Base-by-base conservation (phyloP, 2,113 vertebrate genomes). In the Ramphastos sulfuratus region DNA sequence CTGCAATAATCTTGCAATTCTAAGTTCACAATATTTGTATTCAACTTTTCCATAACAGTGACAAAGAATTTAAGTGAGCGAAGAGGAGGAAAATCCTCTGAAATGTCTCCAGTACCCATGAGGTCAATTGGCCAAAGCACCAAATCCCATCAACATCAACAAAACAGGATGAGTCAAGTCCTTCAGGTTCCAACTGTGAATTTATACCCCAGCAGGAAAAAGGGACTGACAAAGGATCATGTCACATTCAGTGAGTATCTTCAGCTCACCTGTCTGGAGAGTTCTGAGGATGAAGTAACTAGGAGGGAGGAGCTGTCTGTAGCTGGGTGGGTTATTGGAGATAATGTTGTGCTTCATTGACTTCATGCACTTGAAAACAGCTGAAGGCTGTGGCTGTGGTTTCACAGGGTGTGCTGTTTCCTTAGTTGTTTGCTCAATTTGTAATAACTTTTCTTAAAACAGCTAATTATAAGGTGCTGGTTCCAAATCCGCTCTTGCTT, bases 1-100 rank as follows among this genome's bases (percentile, higher is more conserved):
- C 60, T 77, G 48, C 39, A 84, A 60, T 73, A 94, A 72, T 79
- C 54, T 85, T 84, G 28, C 76, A 52, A 4, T 82, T 93, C 44
- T 33, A 55, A 89, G 20, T 50, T 9, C 54, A 72, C 52, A 85
- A 12, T 94, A 76, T 5, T 79, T 90, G 87, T 33, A 80, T 90
- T 37, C 39, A 56, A 35, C 92, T 93, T 95, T 82, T 84, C 46
- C 65, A 3, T 63, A 12, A 66, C 95, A 99, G 99, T 99, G 97
- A 98, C 98, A 4, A 99, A 99, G 97, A 99, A 98, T 95, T 91
- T 99, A 97, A 99, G 85, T 59, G 99, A 99, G 92, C 98, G 99
- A 88, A 98, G 98, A 63, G 98, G 98, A 87, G 97, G 95, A 23
- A 99, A 98, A 97, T 98, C 95, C 82, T 97, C 98, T 0, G 99